Evolutionary conservation across 1,140 invertebrate species (phyloP).

Genomic region (Drosophila sproati): DNA sequence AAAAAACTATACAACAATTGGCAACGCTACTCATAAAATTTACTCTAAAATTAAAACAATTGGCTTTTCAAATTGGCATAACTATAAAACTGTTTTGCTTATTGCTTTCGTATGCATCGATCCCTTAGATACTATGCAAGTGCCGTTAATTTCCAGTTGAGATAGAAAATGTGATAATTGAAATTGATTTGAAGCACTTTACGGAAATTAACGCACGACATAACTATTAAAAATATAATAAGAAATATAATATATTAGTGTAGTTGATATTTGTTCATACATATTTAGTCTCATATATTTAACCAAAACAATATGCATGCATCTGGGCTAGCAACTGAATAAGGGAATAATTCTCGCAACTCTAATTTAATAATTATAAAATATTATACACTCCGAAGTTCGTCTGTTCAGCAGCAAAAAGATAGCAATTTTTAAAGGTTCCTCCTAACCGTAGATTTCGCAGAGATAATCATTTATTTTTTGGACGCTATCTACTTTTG

Average conservation of each 20-base stretch:
- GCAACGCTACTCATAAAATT: slow-evolving; percentile 9
- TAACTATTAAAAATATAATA: not conserved
- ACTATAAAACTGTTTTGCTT: slow-evolving; percentile 49
- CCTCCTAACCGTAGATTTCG: slow-evolving; percentile 15
- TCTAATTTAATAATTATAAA: not conserved
- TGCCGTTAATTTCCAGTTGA: slow-evolving; percentile 40
- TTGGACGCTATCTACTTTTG: slow-evolving; percentile 48
- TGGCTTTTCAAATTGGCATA: slow-evolving; percentile 60
- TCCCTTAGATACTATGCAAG: slow-evolving; percentile 5
- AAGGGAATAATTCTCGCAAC: not conserved
- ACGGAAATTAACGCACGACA: slow-evolving; percentile 47
- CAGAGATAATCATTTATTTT: slow-evolving; percentile 39
- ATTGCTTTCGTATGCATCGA: slow-evolving; percentile 51
- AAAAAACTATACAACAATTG: slow-evolving; percentile 21
- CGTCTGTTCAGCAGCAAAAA: not conserved
- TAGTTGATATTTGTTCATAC: slow-evolving; percentile 12
- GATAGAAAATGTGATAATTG: not conserved
- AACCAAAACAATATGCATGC: slow-evolving; percentile 29
- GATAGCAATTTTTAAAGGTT: slow-evolving; percentile 13
- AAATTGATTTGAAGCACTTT: slow-evolving; percentile 18
- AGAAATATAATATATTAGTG: slow-evolving; percentile 15
- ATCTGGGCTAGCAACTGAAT: slow-evolving; percentile 9
- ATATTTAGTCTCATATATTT: slow-evolving; percentile 3
- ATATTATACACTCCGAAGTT: no score
- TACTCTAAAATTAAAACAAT: slow-evolving; percentile 29